Evolutionary conservation across 2,888 invertebrate species (phyloP), one percentile per base, ranked within the genome.

Genomic region (Microctonus hyperodae): DNA sequence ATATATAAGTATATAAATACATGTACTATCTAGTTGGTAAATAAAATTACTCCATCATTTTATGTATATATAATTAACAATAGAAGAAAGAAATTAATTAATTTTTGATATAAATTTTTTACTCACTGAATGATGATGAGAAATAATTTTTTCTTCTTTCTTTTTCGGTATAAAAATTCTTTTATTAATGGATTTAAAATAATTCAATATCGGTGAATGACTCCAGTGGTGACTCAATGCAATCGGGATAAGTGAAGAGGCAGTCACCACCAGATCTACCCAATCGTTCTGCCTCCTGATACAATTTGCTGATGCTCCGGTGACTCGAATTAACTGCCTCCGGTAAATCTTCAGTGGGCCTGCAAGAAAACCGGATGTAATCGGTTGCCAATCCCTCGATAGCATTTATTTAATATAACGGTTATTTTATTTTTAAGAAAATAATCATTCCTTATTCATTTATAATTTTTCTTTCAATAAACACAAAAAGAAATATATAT

Each of bases 201-300:
- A 75, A 76, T 70, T 70, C 72, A 71, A 81, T 79, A 71, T 79
- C 74, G 57, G 84, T 84, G 72, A 84, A 79, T 65, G 79, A 77
- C 74, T 83, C 77, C 69, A 84, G 74, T 31, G 80, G 81, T 63
- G 84, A 83, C 69, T 78, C 75, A 72, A 73, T 72, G 75, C 84
- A 84, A 73, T 76, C 74, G 50, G 77, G 74, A 73, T 82, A 84
- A 70, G 76, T 76, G 72, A 73, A 69, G 70, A 72, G 65, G 72
- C 84, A 84, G 76, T 83, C 77, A 66, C 75, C 78, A 44, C 78
- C 81, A 72, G 77, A 77, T 71, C 74, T 78, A 51, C 84, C 84
- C 73, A 79, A 71, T 74, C 72, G 71, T 73, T 84, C 83, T 55
- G 84, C 84, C 72, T 80, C 79, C 72, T 74, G 76, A 77, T 83